Evolutionary conservation across 1,140 invertebrate genomes (phyloP).

Genomic region (Belonocnema kinseyi): DNA sequence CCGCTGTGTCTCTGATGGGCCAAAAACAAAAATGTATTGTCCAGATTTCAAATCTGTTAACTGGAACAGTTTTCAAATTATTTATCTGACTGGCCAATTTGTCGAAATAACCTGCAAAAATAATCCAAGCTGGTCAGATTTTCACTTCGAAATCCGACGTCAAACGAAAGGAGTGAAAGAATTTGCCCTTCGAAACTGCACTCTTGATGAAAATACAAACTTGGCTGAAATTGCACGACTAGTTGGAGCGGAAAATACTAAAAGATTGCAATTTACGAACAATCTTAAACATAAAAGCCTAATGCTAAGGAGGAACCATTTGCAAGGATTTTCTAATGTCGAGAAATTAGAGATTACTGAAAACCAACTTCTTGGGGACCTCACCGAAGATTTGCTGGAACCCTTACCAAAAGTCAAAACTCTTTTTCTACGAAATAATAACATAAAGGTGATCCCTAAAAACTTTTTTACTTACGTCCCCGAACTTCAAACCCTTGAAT

Average conservation of each 20-base stretch:
- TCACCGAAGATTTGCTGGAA: conserved; percentile 78
- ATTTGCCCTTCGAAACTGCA: conserved; percentile 46
- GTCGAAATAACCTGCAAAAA: not conserved
- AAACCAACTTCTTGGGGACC: conserved; percentile 73
- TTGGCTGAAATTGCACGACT: conserved; percentile 52
- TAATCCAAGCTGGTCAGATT: conserved; percentile 12
- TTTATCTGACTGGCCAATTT: not conserved
- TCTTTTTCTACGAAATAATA: conserved; percentile 79
- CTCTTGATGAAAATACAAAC: conserved; percentile 54
- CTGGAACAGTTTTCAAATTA: not conserved
- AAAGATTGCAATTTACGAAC: too few relatives aligned
- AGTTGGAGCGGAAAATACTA: conserved; percentile 67
- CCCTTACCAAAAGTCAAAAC: conserved; percentile 77
- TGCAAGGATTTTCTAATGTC: conserved; percentile 74
- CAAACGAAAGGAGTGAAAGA: not conserved
- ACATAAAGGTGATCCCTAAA: conserved; percentile 76
- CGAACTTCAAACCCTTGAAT: conserved; percentile 33
- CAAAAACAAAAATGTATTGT: not conserved
- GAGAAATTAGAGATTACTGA: conserved; percentile 71
- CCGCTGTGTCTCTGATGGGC: not conserved
- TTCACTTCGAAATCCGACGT: not conserved
- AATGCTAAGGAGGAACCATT: conserved; percentile 69
- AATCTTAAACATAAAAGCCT: too few relatives aligned
- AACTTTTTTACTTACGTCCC: conserved; percentile 72
- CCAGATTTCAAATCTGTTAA: not conserved